A percentile compares a stretch with the other conserved stretches of the same genome.
These are phyloP conservation scores for Cercocebus atys DNA, from an alignment of 2,113 vertebrate genomes.

Conservation along the genomic window DNA sequence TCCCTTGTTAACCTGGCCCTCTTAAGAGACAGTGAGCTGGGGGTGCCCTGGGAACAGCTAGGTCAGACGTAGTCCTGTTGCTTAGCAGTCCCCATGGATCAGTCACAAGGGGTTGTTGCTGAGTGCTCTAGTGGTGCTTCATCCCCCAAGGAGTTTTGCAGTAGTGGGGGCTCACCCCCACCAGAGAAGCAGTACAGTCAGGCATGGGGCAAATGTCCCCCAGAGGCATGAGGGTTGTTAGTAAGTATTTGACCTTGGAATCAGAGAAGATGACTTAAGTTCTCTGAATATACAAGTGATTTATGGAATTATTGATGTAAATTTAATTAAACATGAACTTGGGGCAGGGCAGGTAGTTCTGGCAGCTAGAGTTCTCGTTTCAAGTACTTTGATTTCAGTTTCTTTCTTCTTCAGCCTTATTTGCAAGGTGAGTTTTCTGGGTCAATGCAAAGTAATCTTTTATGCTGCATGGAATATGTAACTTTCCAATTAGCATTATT, in stretches of 20 bases:
- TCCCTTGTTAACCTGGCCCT: neutral
- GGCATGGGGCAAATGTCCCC: neutral
- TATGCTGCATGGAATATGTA: neutral
- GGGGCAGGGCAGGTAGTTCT: neutral
- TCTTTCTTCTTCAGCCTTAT: neutral
- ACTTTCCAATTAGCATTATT: constrained; percentile 31
- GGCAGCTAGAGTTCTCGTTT: neutral
- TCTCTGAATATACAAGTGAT: neutral
- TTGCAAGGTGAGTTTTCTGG: constrained; percentile 16
- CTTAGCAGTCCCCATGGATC: neutral
- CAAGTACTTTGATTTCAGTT: neutral
- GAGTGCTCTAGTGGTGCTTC: neutral
- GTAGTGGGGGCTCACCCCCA: neutral
- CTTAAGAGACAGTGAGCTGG: neutral
- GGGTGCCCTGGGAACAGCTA: neutral
- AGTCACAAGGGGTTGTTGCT: constrained; percentile 66
- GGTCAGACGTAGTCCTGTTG: neutral
- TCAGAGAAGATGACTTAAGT: neutral
- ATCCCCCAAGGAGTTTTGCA: neutral
- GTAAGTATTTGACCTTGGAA: constrained; percentile 53
- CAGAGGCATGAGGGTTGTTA: neutral
- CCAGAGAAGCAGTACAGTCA: neutral
- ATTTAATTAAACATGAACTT: constrained; percentile 53
- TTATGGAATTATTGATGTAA: constrained; percentile 31
- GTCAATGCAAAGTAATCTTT: constrained; percentile 36